Percentiles rank a stretch among this genome's conserved stretches.
phyloP scores from a whole-genome alignment of 2,113 vertebrate genomes.

The Stercorarius parasiticus region DNA sequence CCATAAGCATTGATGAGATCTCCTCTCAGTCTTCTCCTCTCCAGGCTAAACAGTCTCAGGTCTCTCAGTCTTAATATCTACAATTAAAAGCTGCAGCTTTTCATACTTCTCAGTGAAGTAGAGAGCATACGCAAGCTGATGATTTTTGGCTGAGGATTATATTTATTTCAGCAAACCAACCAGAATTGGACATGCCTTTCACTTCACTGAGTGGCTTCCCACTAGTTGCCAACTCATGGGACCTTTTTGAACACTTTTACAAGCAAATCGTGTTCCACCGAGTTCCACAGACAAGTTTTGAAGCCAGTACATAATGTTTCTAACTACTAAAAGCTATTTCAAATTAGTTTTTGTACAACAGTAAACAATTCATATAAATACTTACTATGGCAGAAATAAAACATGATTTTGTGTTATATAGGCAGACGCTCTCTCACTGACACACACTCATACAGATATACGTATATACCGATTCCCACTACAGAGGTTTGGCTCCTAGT shows the following conservation, averaged over 20 bases:
- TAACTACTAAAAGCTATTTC: background rate
- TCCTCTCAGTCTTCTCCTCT: background rate
- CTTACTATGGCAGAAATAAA: background rate
- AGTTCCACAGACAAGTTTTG: background rate
- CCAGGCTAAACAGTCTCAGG: background rate
- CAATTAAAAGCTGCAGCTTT: background rate
- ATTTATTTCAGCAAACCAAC: background rate
- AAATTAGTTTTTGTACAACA: background rate
- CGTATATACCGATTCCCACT: fast-evolving
- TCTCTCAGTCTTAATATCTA: background rate
- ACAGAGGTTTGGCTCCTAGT: background rate
- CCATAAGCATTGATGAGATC: background rate
- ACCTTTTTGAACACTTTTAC: background rate
- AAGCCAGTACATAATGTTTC: background rate
- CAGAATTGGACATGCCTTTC: background rate
- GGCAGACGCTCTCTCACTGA: background rate
- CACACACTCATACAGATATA: background rate
- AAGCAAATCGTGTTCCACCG: background rate
- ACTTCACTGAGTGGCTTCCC: background rate
- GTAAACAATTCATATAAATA: background rate
- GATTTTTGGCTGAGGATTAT: background rate
- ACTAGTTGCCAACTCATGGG: background rate
- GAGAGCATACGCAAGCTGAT: background rate
- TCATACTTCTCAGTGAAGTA: background rate
- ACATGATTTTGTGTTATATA: background rate